Evolutionary conservation across 2,888 invertebrate genomes (phyloP).

Genomic region (Drosophila eohydei): DNA sequence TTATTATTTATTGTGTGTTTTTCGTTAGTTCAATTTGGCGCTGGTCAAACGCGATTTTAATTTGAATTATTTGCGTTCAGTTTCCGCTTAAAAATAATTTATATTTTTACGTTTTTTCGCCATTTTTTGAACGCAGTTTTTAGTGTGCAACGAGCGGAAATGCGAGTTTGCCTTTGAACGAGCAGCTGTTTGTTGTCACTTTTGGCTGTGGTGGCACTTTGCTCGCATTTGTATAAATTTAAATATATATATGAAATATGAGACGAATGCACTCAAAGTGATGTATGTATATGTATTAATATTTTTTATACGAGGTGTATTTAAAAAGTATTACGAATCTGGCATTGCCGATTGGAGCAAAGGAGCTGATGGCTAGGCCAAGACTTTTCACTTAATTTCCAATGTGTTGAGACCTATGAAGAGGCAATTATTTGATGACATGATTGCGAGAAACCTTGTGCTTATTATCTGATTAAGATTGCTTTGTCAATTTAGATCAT

Average conservation of each 20-base stretch:
- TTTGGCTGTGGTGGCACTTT: constrained; percentile 22
- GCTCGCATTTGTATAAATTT: constrained; percentile 36
- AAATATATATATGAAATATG: constrained; percentile 31
- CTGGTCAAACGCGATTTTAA: constrained; percentile 52
- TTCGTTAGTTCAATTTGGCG: constrained; percentile 36
- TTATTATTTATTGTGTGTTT: constrained; percentile 10
- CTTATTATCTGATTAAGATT: too few species aligned
- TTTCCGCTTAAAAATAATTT: constrained; percentile 28
- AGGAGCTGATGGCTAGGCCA: not conserved
- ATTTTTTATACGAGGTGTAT: not conserved
- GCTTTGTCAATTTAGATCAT: too few species aligned
- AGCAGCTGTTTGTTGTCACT: constrained; percentile 35
- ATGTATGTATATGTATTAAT: constrained; percentile 8
- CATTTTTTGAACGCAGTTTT: constrained; percentile 25
- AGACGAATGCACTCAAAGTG: constrained; percentile 13
- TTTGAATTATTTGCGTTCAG: constrained; percentile 57
- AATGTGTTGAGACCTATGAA: too few species aligned
- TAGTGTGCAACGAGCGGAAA: constrained; percentile 51
- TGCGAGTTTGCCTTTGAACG: constrained; percentile 51
- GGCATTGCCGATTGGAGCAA: not conserved
- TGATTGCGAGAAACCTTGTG: too few species aligned
- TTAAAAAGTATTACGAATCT: not conserved
- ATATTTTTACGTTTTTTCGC: not conserved
- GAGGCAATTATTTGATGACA: too few species aligned
- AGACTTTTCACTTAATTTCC: too few species aligned